These are phyloP conservation scores for Rhogogaster chlorosoma DNA, from an alignment of 2,888 invertebrate species.

Conservation along the genomic window DNA sequence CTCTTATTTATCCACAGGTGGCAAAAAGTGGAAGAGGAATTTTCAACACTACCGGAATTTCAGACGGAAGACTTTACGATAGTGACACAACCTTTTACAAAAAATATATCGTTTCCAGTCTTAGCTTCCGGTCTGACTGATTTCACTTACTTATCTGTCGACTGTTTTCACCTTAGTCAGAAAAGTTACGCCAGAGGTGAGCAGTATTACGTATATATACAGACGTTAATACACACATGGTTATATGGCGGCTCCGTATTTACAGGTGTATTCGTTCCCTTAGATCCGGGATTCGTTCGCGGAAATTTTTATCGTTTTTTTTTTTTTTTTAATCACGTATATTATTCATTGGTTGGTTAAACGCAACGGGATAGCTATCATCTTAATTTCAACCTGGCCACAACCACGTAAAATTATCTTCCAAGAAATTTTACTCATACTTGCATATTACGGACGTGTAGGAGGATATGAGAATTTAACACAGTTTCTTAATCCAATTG, in stretches of 20 bases:
- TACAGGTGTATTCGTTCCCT: not conserved
- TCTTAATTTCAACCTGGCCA: not conserved
- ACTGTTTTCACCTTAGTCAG: slow-evolving; percentile 85
- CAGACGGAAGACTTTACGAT: slow-evolving; percentile 81
- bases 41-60: slow-evolving; percentile 78
- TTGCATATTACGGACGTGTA: not conserved
- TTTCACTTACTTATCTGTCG: slow-evolving; percentile 79
- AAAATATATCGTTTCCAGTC: slow-evolving; percentile 76
- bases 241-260: not conserved
- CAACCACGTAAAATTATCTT: not conserved
- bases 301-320: not conserved
- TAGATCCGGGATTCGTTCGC: not conserved
- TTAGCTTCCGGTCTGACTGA: slow-evolving; percentile 77
- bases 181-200: slow-evolving; percentile 81
- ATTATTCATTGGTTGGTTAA: not conserved
- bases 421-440: not conserved
- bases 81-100: slow-evolving; percentile 79
- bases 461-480: not conserved
- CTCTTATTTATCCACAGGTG: slow-evolving; percentile 71
- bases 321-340: not conserved
- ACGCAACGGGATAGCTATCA: not conserved
- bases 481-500: not conserved
- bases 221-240: not conserved
- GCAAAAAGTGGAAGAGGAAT: slow-evolving; percentile 79
- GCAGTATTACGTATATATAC: slow-evolving; percentile 54